Conservation (phyloP, 1,140 invertebrate genomes). For the Nilaparvata lugens region DNA sequence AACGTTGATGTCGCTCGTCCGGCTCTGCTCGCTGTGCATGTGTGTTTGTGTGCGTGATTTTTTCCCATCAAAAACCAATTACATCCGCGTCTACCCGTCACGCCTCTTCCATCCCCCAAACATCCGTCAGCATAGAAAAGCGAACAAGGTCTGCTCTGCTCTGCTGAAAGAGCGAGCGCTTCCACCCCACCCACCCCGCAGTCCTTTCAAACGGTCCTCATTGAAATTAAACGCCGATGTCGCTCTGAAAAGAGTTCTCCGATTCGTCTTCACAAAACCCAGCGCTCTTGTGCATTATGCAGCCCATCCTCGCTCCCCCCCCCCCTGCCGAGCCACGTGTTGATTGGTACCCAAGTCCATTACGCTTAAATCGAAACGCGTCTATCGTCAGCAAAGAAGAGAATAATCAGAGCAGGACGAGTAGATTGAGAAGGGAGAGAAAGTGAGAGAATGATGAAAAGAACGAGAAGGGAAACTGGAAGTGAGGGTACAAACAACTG, state of each 20-base stretch:
- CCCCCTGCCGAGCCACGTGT: neutral
- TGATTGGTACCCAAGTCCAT: conserved; percentile 5
- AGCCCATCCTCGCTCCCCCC: neutral
- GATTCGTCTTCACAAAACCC: conserved; percentile 3
- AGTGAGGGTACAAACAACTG: no score
- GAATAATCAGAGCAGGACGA: no score
- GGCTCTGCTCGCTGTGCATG: no score
- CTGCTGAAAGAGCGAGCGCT: no score
- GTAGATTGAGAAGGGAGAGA: no score
- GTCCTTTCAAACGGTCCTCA: neutral
- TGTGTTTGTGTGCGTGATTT: neutral
- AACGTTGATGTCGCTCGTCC: neutral
- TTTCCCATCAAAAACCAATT: conserved; percentile 1
- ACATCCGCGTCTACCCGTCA: neutral
- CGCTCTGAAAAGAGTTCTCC: conserved; percentile 3
- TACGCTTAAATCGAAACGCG: conserved; percentile 4
- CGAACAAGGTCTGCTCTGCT: no score
- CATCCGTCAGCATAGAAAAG: no score
- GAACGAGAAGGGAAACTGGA: no score
- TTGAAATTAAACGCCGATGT: conserved; percentile 6
- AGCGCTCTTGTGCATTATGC: conserved; percentile 1
- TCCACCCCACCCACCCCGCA: neutral
- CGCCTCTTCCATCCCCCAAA: no score
- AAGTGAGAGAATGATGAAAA: no score
- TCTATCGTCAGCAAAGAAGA: neutral